Percentiles rank a stretch among this genome's conserved stretches.
These are phyloP conservation scores for Smithornis capensis DNA, from an alignment of 2,113 vertebrate species.

Conservation along the genomic window DNA sequence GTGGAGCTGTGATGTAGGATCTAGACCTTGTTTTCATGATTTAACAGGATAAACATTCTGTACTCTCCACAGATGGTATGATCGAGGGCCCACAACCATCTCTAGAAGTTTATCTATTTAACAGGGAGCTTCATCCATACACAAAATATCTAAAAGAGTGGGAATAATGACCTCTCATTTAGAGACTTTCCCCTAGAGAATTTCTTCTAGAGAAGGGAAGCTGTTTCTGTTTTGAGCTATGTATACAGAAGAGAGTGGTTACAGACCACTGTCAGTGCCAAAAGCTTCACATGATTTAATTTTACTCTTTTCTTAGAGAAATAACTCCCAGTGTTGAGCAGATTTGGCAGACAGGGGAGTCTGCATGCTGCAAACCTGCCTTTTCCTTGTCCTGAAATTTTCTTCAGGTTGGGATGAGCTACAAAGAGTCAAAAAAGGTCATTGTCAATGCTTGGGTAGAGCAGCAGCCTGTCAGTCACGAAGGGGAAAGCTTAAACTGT, in stretches of 20 bases:
- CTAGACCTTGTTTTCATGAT: not conserved
- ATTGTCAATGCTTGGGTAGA: not conserved
- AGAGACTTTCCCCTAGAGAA: not conserved
- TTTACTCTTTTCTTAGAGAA: not conserved
- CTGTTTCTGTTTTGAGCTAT: not conserved
- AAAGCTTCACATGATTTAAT: not conserved
- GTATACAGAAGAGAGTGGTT: no score
- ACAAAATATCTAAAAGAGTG: not conserved
- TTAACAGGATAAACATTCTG: fast-evolving
- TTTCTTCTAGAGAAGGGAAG: not conserved
- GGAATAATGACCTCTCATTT: not conserved
- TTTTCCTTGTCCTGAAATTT: not conserved
- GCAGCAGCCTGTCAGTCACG: not conserved
- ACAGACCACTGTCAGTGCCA: not conserved
- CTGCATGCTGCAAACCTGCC: not conserved
- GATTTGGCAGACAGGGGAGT: not conserved
- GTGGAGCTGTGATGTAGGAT: not conserved
- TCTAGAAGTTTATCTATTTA: not conserved
- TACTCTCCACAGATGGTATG: not conserved
- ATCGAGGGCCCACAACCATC: not conserved
- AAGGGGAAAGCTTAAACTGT: not conserved
- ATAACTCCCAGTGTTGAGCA: not conserved
- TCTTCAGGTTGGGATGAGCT: not conserved
- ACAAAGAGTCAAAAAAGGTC: not conserved
- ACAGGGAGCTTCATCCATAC: not conserved